Base-by-base conservation (phyloP, 92 coral and sea anemone genomes). In the Actinostola sp. region DNA sequence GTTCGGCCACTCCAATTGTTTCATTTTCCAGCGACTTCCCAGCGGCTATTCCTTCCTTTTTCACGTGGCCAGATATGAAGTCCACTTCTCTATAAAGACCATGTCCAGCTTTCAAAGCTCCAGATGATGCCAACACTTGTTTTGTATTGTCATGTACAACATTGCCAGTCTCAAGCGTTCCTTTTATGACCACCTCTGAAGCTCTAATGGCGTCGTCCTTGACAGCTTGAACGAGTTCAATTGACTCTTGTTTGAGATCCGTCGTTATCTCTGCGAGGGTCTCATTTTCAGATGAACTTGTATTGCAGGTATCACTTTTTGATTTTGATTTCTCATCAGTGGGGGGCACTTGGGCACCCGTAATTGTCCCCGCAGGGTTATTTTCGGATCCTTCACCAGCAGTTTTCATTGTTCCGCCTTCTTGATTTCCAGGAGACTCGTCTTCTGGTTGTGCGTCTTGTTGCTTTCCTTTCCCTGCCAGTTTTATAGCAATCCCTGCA, bases 401-500 rank as follows among this genome's bases (percentile, higher is more conserved):
- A 58, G 26, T 52, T 43, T 57, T 55, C 35, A 21, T 16, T 6
- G 43, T 25, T 62, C 52, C 79, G 11, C 56, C 43, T 42, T 66
- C 66, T 20, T 39, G 32, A 16, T 10, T 38, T 28, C 54, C 69
- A 31, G 65, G 13, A 55, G 23, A 5, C 30, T 53, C 17, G 8
- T 53, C 75, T 23, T 33, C 27, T 39, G 45, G 28, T 25, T 29
- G 78, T 38, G 33, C 45, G 14, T 74, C 66, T 39, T 70, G 52
- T 33, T 36, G 73, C 55, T 76, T 79, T 11, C 50, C 63, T 58
- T 70, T 67, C 17, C 79, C 75, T 63, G 65, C 80, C 4, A 91
- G 39, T 76, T 84, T 88, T n/a, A 83, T 74, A 24, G 60, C 71
- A 27, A 91, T 61, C 36, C 88, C 86, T 25, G 78, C 88, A 21